Evolutionary conservation across 2,888 invertebrate species (phyloP).

Genomic region (Parapristionchus giblindavisi): DNA sequence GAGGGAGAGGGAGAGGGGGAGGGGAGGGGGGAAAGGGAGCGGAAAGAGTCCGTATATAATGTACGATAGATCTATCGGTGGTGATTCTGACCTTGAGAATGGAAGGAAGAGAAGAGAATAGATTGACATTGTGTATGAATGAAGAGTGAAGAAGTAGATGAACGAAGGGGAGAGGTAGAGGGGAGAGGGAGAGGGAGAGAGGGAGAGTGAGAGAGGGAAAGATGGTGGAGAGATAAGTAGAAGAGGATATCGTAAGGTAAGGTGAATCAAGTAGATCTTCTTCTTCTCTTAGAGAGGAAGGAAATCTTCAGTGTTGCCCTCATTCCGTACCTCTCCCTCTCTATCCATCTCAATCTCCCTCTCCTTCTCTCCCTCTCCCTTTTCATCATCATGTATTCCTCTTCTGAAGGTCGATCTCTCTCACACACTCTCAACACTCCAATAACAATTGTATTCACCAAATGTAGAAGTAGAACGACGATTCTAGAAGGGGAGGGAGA

Average conservation of each 20-base stretch:
- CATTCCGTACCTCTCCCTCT: neutral
- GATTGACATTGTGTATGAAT: neutral
- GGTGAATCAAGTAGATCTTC: neutral
- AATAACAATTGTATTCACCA: too few species aligned
- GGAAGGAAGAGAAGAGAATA: neutral
- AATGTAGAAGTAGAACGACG: too few species aligned
- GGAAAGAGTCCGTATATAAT: conserved; percentile 16
- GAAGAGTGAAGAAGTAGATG: conserved; percentile 9
- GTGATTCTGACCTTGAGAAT: conserved; percentile 35
- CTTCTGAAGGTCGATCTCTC: neutral
- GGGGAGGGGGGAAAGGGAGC: conserved; percentile 18
- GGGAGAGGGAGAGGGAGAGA: neutral
- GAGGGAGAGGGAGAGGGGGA: conserved; percentile 24
- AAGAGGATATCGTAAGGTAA: neutral
- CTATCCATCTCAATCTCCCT: neutral
- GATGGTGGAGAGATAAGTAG: conserved; percentile 12
- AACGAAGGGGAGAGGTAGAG: conserved; percentile 21
- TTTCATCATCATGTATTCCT: neutral
- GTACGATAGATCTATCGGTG: neutral
- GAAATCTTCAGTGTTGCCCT: neutral
- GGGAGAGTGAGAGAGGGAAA: neutral
- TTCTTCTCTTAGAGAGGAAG: neutral
- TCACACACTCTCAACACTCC: too few species aligned
- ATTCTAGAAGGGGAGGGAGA: neutral
- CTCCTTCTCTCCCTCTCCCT: neutral